Evolutionary conservation across 2,113 vertebrate genomes (phyloP), one percentile per base, ranked within the genome.

Genomic region (Lepidothrix coronata): DNA sequence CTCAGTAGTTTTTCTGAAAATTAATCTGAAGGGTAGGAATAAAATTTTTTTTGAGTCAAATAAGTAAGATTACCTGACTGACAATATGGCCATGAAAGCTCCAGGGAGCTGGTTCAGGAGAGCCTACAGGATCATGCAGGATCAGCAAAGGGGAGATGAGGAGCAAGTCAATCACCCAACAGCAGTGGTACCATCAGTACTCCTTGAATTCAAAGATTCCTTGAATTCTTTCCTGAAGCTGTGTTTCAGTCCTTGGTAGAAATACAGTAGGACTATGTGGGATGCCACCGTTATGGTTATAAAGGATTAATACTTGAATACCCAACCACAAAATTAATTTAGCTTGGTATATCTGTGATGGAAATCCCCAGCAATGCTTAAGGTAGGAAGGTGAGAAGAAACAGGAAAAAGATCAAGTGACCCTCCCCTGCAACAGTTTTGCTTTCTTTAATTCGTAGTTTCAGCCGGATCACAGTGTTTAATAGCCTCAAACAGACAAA

Each of bases 1-100:
- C 3, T 66, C 4, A 22, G 15, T 12, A 75, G 3, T 30, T 92
- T 72, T 82, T 35, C 44, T 73, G 27, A 86, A 92, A 88, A 86
- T 48, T 49, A 70, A 31, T 33, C 4, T 2, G 10, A 5, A 1
- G 2, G 1, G 5, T 35, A 33, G 8, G 13, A 44, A 37, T 13
- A 15, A 37, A 8, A 8, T 41, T 37, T 59, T 73, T 75, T 76
- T 74, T 12, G 1, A 59, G 20, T 52, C 59, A 73, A 44, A 57
- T 5, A 31, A 13, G 4, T 65, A 49, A 52, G 28, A 19, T 62
- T 13, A 66, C 22, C 5, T 65, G 35, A 70, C 37, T 61, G 41
- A 57, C 3, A 57, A 28, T 35, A 15, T 18, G 14, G 8, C 6
- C 17, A n/a, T 44, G 3, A 23, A 82, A 59, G 5, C 14, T 65